Conservation (phyloP, 2,888 invertebrate species). For the Phalangium opilio region DNA sequence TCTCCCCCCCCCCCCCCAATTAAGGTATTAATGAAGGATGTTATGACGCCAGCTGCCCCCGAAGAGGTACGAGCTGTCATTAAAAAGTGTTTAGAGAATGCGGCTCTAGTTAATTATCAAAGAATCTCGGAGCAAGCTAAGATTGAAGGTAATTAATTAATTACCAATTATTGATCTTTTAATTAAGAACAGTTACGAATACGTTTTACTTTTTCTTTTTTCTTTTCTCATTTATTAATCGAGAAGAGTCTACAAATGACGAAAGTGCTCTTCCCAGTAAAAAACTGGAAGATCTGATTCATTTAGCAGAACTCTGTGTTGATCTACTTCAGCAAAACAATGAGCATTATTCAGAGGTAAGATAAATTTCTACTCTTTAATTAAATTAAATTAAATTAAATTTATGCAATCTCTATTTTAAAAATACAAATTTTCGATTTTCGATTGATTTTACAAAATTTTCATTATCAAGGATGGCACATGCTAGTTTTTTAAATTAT, state of each 20-base stretch:
- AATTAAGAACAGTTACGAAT: too few relatives aligned
- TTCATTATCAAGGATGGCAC: too few relatives aligned
- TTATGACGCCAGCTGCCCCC: constrained; percentile 87
- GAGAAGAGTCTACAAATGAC: constrained; percentile 17
- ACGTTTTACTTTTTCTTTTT: too few relatives aligned
- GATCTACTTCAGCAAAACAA: constrained; percentile 98
- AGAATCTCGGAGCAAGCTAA: constrained; percentile 90
- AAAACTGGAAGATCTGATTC: constrained; percentile 90
- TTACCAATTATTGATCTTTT: too few relatives aligned
- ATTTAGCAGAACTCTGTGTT: constrained; percentile 92
- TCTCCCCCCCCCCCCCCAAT: too few relatives aligned
- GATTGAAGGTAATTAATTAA: constrained; percentile 75
- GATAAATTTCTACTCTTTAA: too few relatives aligned
- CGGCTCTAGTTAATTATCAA: constrained; percentile 93
- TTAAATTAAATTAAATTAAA: too few relatives aligned
- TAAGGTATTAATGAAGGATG: constrained; percentile 98
- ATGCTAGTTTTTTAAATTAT: too few relatives aligned
- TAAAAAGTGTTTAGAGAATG: constrained; percentile 91
- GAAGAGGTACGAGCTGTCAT: constrained; percentile 92
- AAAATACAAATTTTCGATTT: too few relatives aligned
- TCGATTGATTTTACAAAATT: too few relatives aligned
- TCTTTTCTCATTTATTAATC: neutral
- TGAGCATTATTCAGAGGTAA: constrained; percentile 99
- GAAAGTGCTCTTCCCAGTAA: constrained; percentile 52
- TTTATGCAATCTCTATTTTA: too few relatives aligned